These are phyloP conservation scores for Leptothorax acervorum DNA, from an alignment of 2,888 invertebrate genomes.

Conservation along the genomic window DNA sequence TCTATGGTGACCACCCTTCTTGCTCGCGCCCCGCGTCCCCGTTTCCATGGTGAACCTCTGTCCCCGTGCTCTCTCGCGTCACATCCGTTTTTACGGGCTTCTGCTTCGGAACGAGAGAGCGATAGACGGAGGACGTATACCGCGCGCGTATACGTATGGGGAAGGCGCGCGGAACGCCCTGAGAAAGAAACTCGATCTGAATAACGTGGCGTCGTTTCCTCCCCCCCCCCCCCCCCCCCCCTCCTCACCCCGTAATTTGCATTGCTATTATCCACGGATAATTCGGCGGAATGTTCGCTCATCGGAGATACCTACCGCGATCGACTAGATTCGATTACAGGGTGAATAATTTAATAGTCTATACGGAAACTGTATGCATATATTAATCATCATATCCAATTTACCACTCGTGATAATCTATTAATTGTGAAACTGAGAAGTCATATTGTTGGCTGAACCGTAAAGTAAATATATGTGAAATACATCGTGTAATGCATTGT, in stretches of 20 bases:
- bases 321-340: not conserved
- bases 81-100: conserved; percentile 70
- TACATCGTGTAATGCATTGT: too few relatives aligned
- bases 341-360: conserved; percentile 3
- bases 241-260: not conserved
- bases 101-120: conserved; percentile 58
- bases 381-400: not conserved
- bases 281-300: not conserved
- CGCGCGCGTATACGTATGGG: not conserved
- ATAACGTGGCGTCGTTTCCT: not conserved
- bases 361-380: not conserved
- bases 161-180: not conserved
- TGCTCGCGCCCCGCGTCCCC: conserved; percentile 33
- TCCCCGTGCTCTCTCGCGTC: conserved; percentile 64
- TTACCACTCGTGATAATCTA: not conserved
- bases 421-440: conserved; percentile 2
- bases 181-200: conserved; percentile 26
- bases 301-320: not conserved
- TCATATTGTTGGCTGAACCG: too few relatives aligned
- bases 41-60: conserved; percentile 61
- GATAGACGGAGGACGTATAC: conserved; percentile 1
- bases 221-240: too few relatives aligned
- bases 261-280: conserved; percentile 7
- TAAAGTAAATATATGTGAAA: not conserved
- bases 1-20: conserved; percentile 46